These are phyloP conservation scores for Smutsia temminckii DNA, from an alignment of 2,797 vertebrate genomes.

Conservation along the genomic window DNA sequence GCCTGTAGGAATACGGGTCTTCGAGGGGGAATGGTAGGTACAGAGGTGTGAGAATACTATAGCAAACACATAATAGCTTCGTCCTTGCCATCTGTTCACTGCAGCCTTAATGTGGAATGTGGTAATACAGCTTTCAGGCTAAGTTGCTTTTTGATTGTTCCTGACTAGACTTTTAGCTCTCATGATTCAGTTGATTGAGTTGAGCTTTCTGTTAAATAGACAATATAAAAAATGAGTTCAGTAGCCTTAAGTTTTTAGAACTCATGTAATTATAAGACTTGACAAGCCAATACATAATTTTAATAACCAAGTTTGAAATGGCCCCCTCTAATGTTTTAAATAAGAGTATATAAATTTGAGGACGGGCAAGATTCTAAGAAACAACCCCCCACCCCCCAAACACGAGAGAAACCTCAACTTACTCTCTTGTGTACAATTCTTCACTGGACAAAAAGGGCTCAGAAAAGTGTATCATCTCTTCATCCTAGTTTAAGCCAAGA, in stretches of 20 bases:
- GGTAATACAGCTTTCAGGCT: not conserved
- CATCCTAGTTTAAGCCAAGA: not conserved
- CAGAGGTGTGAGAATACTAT: not conserved
- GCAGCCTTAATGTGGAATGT: constrained; percentile 41
- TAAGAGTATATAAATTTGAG: not conserved
- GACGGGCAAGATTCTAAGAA: not conserved
- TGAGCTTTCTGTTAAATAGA: constrained; percentile 46
- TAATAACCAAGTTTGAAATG: not conserved
- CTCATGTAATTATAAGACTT: not conserved
- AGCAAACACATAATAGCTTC: not conserved
- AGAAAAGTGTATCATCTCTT: not conserved
- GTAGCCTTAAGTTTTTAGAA: constrained; percentile 34
- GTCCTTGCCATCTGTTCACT: not conserved
- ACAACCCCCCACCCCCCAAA: not conserved
- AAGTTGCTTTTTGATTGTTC: constrained; percentile 21
- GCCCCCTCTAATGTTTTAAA: constrained; percentile 27
- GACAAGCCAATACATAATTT: not conserved
- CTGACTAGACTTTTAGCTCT: constrained; percentile 12
- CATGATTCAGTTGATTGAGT: constrained; percentile 47
- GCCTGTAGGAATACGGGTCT: not conserved
- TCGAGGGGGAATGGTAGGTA: not conserved
- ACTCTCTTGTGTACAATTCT: not conserved
- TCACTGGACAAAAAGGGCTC: not conserved
- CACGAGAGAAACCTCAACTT: not conserved
- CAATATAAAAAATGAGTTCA: not conserved